phyloP scores from a whole-genome alignment of 2,113 vertebrate species.

The Turnix velox region DNA sequence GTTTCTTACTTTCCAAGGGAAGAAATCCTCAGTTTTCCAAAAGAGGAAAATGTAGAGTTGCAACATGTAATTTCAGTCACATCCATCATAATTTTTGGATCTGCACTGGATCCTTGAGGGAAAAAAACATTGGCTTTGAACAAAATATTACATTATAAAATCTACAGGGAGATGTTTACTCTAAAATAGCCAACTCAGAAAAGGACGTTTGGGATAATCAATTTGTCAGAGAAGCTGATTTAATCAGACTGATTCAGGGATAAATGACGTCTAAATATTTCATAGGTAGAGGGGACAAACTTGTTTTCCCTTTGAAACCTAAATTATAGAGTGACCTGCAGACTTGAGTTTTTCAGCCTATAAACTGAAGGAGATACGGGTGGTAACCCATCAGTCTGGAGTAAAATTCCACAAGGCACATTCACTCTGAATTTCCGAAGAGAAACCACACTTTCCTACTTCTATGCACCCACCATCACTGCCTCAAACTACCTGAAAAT shows the following conservation, averaged over 20 bases:
- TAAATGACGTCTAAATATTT: conserved; percentile 7
- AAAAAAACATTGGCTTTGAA: not conserved
- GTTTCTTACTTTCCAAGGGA: not conserved
- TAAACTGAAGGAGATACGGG: not conserved
- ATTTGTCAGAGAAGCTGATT: not conserved
- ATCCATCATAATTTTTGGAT: not conserved
- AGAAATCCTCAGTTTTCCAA: not conserved
- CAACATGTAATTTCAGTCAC: not conserved
- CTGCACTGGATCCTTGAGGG: not conserved
- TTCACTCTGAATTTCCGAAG: not conserved
- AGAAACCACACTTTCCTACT: not conserved
- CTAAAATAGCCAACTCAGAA: not conserved
- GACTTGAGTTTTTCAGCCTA: not conserved
- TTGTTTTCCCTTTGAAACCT: not conserved
- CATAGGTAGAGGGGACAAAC: not conserved
- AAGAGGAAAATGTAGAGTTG: not conserved
- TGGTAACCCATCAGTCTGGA: not conserved
- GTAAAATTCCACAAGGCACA: not conserved
- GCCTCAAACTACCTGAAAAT: not conserved
- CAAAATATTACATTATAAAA: not conserved
- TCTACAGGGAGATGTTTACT: not conserved
- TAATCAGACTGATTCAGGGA: not conserved
- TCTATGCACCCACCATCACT: not conserved
- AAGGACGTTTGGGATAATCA: not conserved
- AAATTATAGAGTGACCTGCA: not conserved